Base-by-base conservation (phyloP, 2,797 vertebrate genomes). In the Propithecus perrieri region DNA sequence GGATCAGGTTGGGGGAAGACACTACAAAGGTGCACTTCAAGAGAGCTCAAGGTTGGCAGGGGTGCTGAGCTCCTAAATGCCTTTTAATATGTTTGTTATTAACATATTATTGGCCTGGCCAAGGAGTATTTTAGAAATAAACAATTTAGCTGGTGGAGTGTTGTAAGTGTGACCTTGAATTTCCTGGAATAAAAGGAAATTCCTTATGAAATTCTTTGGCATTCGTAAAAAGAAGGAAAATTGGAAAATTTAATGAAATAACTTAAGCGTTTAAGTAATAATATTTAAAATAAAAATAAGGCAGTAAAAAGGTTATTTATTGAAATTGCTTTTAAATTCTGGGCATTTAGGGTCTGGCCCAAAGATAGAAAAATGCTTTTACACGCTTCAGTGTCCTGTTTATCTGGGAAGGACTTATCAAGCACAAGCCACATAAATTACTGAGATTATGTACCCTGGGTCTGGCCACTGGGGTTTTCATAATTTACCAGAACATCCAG, bases 211-310 rank as follows among this genome's bases (percentile, higher is more conserved):
- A 94, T 80, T 75, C 50, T 92, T 91, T 84, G 78, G 91, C 89
- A 85, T 95, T 95, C 43, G 63, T 28, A 46, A 93, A 85, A 89
- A 93, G 46, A 53, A 78, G 69, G 22, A 76, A 95, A 91, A 61
- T 43, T 80, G 69, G 22, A 76, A 95, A 91, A 61, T 55, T 67
- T 69, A 53, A 96, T 61, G 33, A 94, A 97, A 92, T 75, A 96
- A 86, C 48, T 59, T 81, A 81, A 85, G 81, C 4, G 0, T 65
- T 88, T 93, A 90, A 92, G 35, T 87, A 83, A 81, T 85, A 86
- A 92, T 76, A 95, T 95, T 96, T 96, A 69, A 96, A 97, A 57
- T 90, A 75, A 96, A 97, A 95, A 93, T 79, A 86, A 95, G 59
- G 48, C 17, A 57, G 94, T 92, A 72, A 93, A 92, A 95, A 81